phyloP scores from a whole-genome alignment of 2,797 vertebrate species.

The Holocentrus rufus region DNA sequence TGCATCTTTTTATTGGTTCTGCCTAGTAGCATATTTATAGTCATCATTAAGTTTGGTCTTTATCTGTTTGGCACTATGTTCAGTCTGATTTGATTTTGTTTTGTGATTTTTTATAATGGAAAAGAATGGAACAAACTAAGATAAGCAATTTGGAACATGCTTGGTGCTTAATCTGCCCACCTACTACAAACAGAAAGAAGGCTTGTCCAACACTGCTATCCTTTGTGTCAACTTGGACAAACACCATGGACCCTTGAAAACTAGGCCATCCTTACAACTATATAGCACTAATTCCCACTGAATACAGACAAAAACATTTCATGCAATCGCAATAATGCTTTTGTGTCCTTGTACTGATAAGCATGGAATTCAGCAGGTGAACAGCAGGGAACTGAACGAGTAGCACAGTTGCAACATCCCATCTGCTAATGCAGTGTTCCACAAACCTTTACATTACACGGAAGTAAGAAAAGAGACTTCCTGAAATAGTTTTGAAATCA shows the following conservation, averaged over 20 bases:
- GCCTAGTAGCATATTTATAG: too few species aligned
- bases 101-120: too few species aligned
- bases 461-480: neutral
- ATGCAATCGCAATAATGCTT: neutral
- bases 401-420: neutral
- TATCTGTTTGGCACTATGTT: too few species aligned
- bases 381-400: neutral
- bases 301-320: neutral
- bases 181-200: too few species aligned
- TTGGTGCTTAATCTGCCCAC: too few species aligned
- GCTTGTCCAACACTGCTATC: too few species aligned
- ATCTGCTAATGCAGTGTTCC: neutral
- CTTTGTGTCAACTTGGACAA: neutral
- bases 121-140: too few species aligned
- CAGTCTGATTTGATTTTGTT: too few species aligned
- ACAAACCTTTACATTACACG: neutral
- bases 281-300: constrained; percentile 6
- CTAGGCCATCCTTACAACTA: constrained; percentile 9
- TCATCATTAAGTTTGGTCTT: too few species aligned
- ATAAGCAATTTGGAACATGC: too few species aligned
- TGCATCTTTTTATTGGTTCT: too few species aligned
- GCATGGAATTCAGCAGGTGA: neutral
- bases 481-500: too few species aligned
- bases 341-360: neutral
- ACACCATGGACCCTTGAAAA: constrained; percentile 16